Conservation (phyloP, 2,113 vertebrate genomes). For the Xerus inauris region DNA sequence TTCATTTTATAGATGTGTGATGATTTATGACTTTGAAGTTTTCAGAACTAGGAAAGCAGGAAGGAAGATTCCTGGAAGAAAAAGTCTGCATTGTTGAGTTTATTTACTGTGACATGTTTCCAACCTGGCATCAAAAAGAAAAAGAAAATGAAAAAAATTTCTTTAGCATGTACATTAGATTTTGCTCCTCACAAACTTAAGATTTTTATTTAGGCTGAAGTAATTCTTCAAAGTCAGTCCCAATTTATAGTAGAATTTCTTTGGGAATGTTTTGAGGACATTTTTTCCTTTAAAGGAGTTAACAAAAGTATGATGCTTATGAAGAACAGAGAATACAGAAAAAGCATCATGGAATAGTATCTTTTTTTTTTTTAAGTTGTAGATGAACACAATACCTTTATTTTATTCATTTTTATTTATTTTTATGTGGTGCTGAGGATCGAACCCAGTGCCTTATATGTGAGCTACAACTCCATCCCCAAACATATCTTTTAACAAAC, state of each 20-base stretch:
- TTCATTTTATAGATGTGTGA: neutral
- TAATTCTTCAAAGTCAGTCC: conserved; percentile 11
- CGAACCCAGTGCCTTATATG: too few species aligned
- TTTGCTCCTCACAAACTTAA: neutral
- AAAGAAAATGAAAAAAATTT: too few species aligned
- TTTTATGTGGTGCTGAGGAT: too few species aligned
- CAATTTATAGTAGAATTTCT: conserved; percentile 40
- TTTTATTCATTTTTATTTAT: too few species aligned
- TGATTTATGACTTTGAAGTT: conserved; percentile 1
- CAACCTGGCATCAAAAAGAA: neutral
- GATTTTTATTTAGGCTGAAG: neutral
- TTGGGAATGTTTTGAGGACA: conserved; percentile 7
- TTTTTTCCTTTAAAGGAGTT: conserved; percentile 12
- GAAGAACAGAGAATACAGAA: conserved; percentile 13
- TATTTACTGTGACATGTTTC: neutral
- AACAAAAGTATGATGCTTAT: neutral
- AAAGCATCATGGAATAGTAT: neutral
- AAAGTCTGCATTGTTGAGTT: neutral
- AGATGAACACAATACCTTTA: too few species aligned
- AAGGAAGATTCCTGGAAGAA: neutral
- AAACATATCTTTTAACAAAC: neutral
- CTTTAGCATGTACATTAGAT: neutral
- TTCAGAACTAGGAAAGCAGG: neutral
- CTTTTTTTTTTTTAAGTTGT: neutral
- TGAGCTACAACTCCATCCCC: too few species aligned